Evolutionary conservation across 1,140 invertebrate species (phyloP).

Genomic region (Aphelinus certus): DNA sequence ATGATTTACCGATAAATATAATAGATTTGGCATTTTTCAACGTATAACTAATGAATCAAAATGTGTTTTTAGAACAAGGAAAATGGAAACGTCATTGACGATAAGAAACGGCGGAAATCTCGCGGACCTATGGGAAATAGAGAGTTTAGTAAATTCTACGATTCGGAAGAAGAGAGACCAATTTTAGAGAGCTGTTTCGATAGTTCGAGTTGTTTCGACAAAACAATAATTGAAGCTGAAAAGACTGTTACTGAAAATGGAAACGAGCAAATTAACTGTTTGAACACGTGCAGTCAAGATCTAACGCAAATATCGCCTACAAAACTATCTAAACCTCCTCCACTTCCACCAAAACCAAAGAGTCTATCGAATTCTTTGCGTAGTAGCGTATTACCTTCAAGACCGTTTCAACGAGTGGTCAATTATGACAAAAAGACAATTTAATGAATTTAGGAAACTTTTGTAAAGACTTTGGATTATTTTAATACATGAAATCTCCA

Average conservation of each 20-base stretch:
- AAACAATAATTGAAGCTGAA: constrained; percentile 56
- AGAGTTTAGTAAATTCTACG: constrained; percentile 61
- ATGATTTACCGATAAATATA: no score
- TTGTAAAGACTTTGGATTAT: constrained; percentile 23
- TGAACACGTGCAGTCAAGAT: constrained; percentile 13
- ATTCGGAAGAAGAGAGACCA: constrained; percentile 53
- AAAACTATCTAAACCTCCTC: constrained; percentile 61
- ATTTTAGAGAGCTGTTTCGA: constrained; percentile 40
- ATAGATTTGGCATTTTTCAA: no score
- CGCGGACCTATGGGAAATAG: constrained; percentile 49
- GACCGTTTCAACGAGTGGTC: constrained; percentile 52
- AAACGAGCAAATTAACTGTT: constrained; percentile 21
- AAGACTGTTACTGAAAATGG: constrained; percentile 59
- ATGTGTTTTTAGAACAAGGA: constrained; percentile 60
- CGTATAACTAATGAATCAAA: not conserved
- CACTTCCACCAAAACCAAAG: constrained; percentile 64
- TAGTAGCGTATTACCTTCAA: constrained; percentile 54
- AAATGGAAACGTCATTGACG: constrained; percentile 57
- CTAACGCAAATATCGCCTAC: constrained; percentile 42
- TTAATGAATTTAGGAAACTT: constrained; percentile 9
- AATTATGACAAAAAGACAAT: constrained; percentile 39
- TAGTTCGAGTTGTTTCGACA: constrained; percentile 47
- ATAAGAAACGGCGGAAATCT: constrained; percentile 57
- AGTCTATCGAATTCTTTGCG: constrained; percentile 51
- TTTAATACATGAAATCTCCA: constrained; percentile 13